A percentile compares a stretch with the other conserved stretches of the same genome.
These are phyloP conservation scores for Brachynemurus nebulosus DNA, from an alignment of 2,888 invertebrate species.

Conservation along the genomic window DNA sequence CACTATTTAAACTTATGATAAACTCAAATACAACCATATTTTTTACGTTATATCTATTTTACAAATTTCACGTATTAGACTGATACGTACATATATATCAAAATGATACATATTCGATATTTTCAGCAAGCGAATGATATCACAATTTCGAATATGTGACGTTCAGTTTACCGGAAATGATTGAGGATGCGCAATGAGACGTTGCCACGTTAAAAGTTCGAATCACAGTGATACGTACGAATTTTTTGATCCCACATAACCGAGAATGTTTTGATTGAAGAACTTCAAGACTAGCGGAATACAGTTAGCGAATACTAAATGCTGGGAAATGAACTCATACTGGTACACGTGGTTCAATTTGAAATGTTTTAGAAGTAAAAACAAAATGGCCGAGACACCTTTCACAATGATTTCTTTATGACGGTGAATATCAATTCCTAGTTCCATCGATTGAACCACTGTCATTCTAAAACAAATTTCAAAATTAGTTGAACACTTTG, in stretches of 20 bases:
- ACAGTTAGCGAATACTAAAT: conserved; percentile 97
- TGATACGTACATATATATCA: too few relatives aligned
- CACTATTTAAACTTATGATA: too few relatives aligned
- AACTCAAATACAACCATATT: too few relatives aligned
- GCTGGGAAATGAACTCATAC: conserved; percentile 98
- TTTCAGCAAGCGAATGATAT: too few relatives aligned
- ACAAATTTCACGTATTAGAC: too few relatives aligned
- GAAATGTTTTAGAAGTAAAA: conserved; percentile 91
- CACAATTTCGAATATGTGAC: too few relatives aligned
- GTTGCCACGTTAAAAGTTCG: conserved; percentile 12
- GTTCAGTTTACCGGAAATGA: too few relatives aligned
- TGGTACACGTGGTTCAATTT: conserved; percentile 97
- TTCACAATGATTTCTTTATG: conserved; percentile 99
- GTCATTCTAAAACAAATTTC: conserved; percentile 49
- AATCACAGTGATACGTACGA: conserved; percentile 34
- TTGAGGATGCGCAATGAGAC: too few relatives aligned
- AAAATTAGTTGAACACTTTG: too few relatives aligned
- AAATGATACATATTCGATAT: too few relatives aligned
- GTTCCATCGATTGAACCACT: conserved; percentile 83
- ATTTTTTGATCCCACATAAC: conserved; percentile 90
- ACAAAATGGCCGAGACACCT: conserved; percentile 77
- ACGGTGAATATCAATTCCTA: conserved; percentile 93
- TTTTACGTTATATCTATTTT: too few relatives aligned
- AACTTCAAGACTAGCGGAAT: conserved; percentile 96
- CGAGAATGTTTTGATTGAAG: conserved; percentile 94